Base-by-base conservation (phyloP, 23 tunicate species). In the Botrylloides violaceus region DNA sequence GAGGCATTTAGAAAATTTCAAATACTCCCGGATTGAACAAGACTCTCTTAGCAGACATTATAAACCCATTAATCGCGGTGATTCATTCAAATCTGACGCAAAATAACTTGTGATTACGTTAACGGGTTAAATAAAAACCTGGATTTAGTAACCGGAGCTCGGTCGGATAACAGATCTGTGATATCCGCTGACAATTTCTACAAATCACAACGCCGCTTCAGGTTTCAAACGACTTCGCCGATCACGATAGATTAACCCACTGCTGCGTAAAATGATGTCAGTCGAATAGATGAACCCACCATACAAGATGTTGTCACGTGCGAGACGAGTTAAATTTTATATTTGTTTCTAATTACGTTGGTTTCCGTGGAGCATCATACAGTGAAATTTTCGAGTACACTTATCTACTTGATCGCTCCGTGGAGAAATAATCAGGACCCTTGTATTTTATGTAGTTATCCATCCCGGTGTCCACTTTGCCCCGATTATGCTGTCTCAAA, bases 181-280 rank as follows among this genome's bases (percentile, higher is more conserved):
- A 43, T 43, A 9, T 43, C 53, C 53, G 53, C 53, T 63, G 3
- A 27, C 35, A 63, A 12, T 63, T 63, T 63, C 70, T 31, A 27
- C 70, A 33, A 63, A 12, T 63, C 70, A 63, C 70, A 63, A 27
- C 70, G 70, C 33, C 18, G 70, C 35, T 3, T 63, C 29, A 22
- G 70, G 29, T 63, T 63, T 63, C 70, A 63, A 63, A 63, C n/a
- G 70, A 63, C 20, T 28, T 6, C 9, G 70, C 70, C 70, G 70
- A 25, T 21, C 9, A 25, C 70, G 29, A 27, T 4, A 63, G 18
- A 63, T 28, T 12, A 9, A 63, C 70, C 70, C 70, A 12, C n/a
- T 29, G 9, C 4, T 7, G 53, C n/a, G n/a, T n/a, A n/a, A n/a
- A n/a, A n/a, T n/a, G n/a, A n/a, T n/a, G n/a, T n/a, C n/a, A n/a